Evolutionary conservation across 2,113 vertebrate genomes (phyloP).

Genomic region (Vombatus ursinus): DNA sequence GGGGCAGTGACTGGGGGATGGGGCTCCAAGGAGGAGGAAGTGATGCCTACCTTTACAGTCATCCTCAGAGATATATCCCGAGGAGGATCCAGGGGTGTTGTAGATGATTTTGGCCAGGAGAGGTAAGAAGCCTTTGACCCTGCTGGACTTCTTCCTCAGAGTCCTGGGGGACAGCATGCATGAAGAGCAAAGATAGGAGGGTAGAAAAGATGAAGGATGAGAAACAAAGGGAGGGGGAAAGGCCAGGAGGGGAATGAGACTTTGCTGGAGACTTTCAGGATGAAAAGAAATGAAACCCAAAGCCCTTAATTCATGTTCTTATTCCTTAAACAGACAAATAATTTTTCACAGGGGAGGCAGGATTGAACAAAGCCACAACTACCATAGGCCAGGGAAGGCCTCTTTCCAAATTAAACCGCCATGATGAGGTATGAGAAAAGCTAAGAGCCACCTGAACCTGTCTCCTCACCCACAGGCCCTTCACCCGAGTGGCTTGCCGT

Average conservation of each 20-base stretch:
- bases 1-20: neutral
- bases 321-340: neutral
- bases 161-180: slow-evolving; percentile 57
- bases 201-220: neutral
- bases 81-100: slow-evolving; percentile 86
- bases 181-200: neutral
- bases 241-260: no score
- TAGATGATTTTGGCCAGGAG: slow-evolving; percentile 75
- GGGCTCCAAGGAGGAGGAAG: no score
- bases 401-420: neutral
- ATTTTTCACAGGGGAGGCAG: no score
- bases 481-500: no score
- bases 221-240: neutral
- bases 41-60: slow-evolving; percentile 77
- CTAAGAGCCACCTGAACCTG: neutral
- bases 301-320: neutral
- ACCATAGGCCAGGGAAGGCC: neutral
- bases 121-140: slow-evolving; percentile 77
- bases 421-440: neutral
- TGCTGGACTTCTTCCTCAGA: slow-evolving; percentile 78
- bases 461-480: neutral
- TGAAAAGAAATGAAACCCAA: neutral
- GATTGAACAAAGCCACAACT: neutral
- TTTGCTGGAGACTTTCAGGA: neutral
- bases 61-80: slow-evolving; percentile 89